Evolutionary conservation across 2,113 vertebrate genomes (phyloP).

Genomic region (Chaenocephalus aceratus): DNA sequence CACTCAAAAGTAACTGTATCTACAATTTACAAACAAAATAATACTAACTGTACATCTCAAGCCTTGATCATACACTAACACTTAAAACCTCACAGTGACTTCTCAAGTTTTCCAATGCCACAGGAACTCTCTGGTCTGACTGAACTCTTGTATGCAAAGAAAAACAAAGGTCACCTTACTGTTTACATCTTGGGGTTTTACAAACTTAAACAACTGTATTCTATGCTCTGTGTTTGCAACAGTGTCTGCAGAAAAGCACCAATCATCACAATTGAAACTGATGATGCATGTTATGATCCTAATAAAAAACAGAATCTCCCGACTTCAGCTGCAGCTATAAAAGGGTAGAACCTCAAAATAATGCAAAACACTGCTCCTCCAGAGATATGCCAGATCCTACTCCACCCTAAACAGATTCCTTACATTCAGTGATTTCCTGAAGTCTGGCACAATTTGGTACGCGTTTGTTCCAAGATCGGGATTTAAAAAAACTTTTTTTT

Average conservation of each 20-base stretch:
- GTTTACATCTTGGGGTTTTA: slow-evolving; percentile 12
- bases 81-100: background rate
- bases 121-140: background rate
- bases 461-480: slow-evolving; percentile 18
- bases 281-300: background rate
- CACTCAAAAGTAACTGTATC: background rate
- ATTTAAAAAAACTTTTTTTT: background rate
- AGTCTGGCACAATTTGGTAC: background rate
- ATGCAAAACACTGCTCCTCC: slow-evolving; percentile 17
- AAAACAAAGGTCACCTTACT: background rate
- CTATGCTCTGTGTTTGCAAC: background rate
- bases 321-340: slow-evolving; percentile 12
- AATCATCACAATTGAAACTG: slow-evolving; percentile 8
- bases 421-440: slow-evolving; percentile 30
- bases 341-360: slow-evolving; percentile 20
- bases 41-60: background rate
- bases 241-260: background rate
- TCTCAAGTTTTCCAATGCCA: background rate
- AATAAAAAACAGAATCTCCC: slow-evolving; percentile 1
- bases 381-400: slow-evolving; percentile 1
- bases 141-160: background rate
- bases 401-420: slow-evolving; percentile 27
- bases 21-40: background rate
- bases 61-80: background rate
- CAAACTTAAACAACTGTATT: slow-evolving; percentile 2